Evolutionary conservation across 2,113 vertebrate genomes (phyloP), one percentile per base, ranked within the genome.

Genomic region (Tympanuchus pallidicinctus): DNA sequence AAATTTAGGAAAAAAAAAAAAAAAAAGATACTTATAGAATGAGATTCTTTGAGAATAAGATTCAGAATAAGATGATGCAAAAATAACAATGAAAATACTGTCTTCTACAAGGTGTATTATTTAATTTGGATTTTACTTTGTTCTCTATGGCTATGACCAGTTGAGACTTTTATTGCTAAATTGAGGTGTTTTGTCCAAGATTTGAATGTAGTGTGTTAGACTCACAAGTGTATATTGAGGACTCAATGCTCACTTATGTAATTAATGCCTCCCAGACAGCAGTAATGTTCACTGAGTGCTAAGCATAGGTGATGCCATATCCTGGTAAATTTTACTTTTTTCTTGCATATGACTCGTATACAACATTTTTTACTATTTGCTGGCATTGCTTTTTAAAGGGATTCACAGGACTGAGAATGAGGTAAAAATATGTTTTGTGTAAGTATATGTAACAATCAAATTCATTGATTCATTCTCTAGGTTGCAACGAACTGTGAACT

Each of bases 11-110:
- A 43, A 43, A 43, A 43, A 43, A 75, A 94, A 95, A 92, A 73
- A 92, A 83, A 76, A 47, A 93, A 87, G 71, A 73, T 87, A 91
- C 60, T 89, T 94, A 66, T 64, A 72, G 38, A 94, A 89, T 86
- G 92, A 96, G 96, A 96, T 34, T 92, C 76, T 64, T 66, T 93
- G 66, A 54, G 81, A 93, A 91, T 59, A 79, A 93, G 59, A 34
- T 28, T 92, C 64, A 54, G 83, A 94, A 91, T 64, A 81, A 93
- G 59, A 32, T 16, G 30, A 89, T 90, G 36, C 70, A 95, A 93
- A 96, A 95, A 74, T 91, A 94, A 91, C 87, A 91, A 92, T 45
- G 91, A 93, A 95, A 95, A 96, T 96, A 94, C 72, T 88, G 61
- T 52, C 57, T 95, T 95, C 79, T 95, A 28, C 56, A 45, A 42